Conservation (phyloP, 1,140 invertebrate genomes). For the Parasteatoda tepidariorum region DNA sequence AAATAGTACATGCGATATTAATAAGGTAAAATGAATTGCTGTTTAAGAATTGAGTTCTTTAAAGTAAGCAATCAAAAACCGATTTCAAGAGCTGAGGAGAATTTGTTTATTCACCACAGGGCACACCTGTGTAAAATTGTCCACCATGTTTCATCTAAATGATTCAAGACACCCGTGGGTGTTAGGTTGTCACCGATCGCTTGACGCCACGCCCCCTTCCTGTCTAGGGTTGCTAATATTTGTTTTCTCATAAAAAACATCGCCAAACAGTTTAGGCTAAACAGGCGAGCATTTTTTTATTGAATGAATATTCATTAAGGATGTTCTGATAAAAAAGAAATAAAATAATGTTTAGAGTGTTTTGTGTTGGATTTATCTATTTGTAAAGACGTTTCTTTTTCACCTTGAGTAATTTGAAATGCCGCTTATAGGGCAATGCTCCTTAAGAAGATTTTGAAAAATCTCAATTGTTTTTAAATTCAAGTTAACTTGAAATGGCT, state of each 20-base stretch:
- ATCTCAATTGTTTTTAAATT: too few relatives aligned
- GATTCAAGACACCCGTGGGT: constrained; percentile 44
- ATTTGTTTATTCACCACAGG: constrained; percentile 11
- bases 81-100: constrained; percentile 5
- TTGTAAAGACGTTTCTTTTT: too few relatives aligned
- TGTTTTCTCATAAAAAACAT: background rate
- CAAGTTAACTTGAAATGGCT: too few relatives aligned
- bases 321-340: too few relatives aligned
- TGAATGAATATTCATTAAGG: background rate
- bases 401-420: too few relatives aligned
- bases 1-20: background rate
- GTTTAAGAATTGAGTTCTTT: background rate
- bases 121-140: background rate
- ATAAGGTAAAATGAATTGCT: background rate
- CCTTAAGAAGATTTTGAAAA: too few relatives aligned
- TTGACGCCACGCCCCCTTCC: constrained; percentile 54
- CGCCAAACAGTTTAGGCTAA: constrained; percentile 16
- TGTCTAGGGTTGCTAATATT: constrained; percentile 47
- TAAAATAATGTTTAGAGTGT: too few relatives aligned
- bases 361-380: too few relatives aligned
- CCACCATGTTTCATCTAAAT: constrained; percentile 20
- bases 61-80: constrained; percentile 44
- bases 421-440: too few relatives aligned
- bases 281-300: background rate
- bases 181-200: constrained; percentile 53